These are phyloP conservation scores for Embidobia sp. DNA, from an alignment of 2,888 invertebrate genomes.

Conservation along the genomic window DNA sequence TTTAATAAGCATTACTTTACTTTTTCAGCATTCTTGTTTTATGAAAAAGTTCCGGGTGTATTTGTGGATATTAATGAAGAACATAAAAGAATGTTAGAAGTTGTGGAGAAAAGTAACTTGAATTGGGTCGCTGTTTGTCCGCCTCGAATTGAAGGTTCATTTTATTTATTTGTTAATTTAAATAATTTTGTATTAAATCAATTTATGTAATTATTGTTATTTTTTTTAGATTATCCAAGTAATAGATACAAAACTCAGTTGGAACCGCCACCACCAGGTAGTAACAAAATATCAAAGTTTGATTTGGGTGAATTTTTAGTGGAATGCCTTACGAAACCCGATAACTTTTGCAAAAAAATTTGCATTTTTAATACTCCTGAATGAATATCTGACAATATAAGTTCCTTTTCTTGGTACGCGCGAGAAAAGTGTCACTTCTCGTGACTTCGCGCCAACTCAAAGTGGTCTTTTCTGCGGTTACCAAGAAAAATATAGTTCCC, in stretches of 20 bases:
- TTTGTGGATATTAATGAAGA: slow-evolving; percentile 49
- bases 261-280: slow-evolving; percentile 9
- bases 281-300: slow-evolving; percentile 86
- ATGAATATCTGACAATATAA: slow-evolving; percentile 12
- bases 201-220: too few species aligned
- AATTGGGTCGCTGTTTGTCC: slow-evolving; percentile 60
- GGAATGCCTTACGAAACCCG: slow-evolving; percentile 86
- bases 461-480: too few species aligned
- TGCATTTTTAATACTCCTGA: slow-evolving; percentile 83
- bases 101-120: slow-evolving; percentile 39
- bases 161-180: too few species aligned
- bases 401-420: too few species aligned
- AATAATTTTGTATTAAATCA: too few species aligned
- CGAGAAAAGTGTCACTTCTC: too few species aligned
- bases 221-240: slow-evolving; percentile 85
- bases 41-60: slow-evolving; percentile 31
- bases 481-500: too few species aligned
- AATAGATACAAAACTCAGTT: slow-evolving; percentile 20
- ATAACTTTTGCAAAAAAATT: slow-evolving; percentile 86
- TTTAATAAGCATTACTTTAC: background rate
- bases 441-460: too few species aligned
- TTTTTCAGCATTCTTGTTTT: slow-evolving; percentile 40
- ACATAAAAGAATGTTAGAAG: slow-evolving; percentile 47
- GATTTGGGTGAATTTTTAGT: slow-evolving; percentile 90
- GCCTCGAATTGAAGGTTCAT: slow-evolving; percentile 57